These are phyloP conservation scores for Pachyramphus minor DNA, from an alignment of 2,113 vertebrate genomes.

Conservation along the genomic window DNA sequence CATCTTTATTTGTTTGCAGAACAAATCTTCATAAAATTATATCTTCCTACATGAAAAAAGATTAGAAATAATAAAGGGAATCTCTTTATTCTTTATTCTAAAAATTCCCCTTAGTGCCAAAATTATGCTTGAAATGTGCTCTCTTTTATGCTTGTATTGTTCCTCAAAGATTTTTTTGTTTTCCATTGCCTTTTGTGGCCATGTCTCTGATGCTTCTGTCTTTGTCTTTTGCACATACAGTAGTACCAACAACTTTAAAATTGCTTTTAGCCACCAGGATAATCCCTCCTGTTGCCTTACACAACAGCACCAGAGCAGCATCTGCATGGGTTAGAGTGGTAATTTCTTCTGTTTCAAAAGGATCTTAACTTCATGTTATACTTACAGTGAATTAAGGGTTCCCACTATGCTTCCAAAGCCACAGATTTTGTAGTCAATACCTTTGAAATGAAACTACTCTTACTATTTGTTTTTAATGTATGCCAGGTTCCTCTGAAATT, in stretches of 20 bases:
- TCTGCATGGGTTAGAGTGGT: neutral
- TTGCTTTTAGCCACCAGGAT: neutral
- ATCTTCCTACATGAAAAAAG: neutral
- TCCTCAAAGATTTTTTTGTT: neutral
- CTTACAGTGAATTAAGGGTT: neutral
- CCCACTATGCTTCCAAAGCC: neutral
- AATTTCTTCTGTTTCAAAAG: neutral
- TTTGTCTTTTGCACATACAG: neutral
- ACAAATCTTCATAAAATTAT: neutral
- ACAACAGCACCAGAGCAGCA: neutral
- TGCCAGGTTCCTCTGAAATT: neutral
- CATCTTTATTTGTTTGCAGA: conserved; percentile 1
- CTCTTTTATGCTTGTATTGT: neutral
- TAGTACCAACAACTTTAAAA: neutral
- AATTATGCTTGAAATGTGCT: neutral
- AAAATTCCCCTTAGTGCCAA: neutral
- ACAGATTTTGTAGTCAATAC: neutral
- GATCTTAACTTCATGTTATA: neutral
- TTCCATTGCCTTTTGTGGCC: neutral
- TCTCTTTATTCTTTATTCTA: neutral
- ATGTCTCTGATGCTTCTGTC: neutral
- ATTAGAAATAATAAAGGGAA: neutral
- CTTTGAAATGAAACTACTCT: neutral
- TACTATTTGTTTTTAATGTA: neutral
- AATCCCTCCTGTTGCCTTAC: neutral